Evolutionary conservation across 2,888 invertebrate genomes (phyloP).

Genomic region (Poecilobothrus nobilitatus): DNA sequence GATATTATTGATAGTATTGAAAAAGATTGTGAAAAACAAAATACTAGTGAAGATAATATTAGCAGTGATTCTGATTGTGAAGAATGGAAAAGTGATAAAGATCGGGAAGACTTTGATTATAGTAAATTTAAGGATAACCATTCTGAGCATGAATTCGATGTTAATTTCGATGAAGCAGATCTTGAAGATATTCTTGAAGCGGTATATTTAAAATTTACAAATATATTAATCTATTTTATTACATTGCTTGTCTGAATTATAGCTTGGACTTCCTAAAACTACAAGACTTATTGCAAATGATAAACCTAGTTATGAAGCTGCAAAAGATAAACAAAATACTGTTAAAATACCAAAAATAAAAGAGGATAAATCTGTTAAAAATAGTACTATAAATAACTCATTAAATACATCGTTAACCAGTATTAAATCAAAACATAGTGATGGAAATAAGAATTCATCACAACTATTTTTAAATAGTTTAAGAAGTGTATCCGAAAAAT

Average conservation of each 20-base stretch:
- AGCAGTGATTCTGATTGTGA: background rate
- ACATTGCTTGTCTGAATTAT: background rate
- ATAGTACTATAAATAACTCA: no score
- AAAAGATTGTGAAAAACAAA: background rate
- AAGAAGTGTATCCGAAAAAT: no score
- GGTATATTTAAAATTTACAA: background rate
- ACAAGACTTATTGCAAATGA: background rate
- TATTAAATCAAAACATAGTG: no score
- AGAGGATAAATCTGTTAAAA: no score
- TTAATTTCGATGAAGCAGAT: background rate
- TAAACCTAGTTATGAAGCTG: background rate
- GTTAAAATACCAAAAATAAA: no score
- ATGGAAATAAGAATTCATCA: no score
- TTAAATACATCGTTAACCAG: no score
- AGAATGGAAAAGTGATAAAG: background rate
- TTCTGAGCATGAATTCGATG: background rate
- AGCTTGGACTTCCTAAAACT: background rate
- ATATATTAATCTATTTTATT: slow-evolving; percentile 15
- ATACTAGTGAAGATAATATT: background rate
- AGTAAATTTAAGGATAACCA: background rate
- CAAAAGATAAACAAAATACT: no score
- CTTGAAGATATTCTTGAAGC: background rate
- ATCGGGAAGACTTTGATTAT: background rate
- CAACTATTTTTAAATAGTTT: no score
- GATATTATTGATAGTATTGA: slow-evolving; percentile 10